Conservation (phyloP, 2,113 vertebrate species). For the Spilogale gracilis region DNA sequence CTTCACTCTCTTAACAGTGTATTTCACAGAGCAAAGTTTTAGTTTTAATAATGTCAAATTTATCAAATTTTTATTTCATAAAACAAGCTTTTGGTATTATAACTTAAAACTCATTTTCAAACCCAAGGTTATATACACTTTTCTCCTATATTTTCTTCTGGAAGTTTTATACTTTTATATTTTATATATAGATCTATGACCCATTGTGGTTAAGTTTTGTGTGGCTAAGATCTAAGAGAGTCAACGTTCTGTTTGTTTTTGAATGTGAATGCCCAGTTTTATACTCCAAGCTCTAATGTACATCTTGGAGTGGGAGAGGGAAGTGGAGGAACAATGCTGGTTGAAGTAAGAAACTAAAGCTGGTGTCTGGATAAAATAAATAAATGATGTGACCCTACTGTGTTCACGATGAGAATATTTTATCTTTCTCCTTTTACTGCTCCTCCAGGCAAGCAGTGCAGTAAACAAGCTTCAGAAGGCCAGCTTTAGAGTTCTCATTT, state of each 20-base stretch:
- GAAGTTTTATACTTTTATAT: not conserved
- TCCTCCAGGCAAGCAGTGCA: not conserved
- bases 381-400: not conserved
- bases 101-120: not conserved
- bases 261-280: not conserved
- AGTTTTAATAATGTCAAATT: slow-evolving; percentile 32
- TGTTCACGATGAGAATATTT: not conserved
- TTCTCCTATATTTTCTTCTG: not conserved
- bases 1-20: not conserved
- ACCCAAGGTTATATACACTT: not conserved
- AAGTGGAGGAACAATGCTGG: accelerated
- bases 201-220: slow-evolving; percentile 12
- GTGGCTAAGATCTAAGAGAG: not conserved
- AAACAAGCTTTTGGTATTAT: not conserved
- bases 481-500: not conserved
- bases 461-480: not conserved
- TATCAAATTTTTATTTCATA: not conserved
- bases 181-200: not conserved
- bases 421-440: not conserved
- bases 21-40: not conserved
- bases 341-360: not conserved
- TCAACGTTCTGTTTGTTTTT: not conserved
- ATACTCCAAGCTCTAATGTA: not conserved
- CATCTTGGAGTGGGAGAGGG: not conserved
- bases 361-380: not conserved